phyloP scores from a whole-genome alignment of 2,797 vertebrate species.

The Urosaurus nigricauda region DNA sequence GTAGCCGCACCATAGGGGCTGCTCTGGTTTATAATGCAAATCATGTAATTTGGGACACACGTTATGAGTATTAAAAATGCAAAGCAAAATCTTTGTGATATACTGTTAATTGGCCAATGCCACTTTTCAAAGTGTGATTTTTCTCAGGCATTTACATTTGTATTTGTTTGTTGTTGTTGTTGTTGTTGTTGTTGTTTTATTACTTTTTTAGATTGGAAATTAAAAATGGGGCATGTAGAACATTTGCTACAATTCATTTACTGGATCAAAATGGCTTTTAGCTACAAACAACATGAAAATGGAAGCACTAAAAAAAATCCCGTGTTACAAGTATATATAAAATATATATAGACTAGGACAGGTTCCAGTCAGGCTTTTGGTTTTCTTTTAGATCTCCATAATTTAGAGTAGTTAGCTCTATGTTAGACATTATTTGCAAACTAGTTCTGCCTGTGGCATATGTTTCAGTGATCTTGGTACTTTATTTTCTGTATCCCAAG shows the following conservation, averaged over 20 bases:
- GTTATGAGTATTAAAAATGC: constrained; percentile 77
- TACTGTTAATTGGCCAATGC: constrained; percentile 71
- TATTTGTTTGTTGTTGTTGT: constrained; percentile 42
- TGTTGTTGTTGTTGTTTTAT: constrained; percentile 29
- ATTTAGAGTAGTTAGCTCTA: neutral
- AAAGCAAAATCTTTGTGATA: constrained; percentile 73
- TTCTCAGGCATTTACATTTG: constrained; percentile 72
- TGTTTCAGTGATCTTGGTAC: neutral
- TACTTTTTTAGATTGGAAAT: constrained; percentile 46
- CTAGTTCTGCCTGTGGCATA: neutral
- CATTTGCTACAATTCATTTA: constrained; percentile 59
- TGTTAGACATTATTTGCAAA: neutral
- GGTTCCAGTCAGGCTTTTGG: neutral
- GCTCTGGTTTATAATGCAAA: constrained; percentile 76
- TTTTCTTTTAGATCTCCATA: neutral
- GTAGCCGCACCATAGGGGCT: constrained; percentile 66
- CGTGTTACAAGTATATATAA: neutral
- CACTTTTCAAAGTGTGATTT: constrained; percentile 73
- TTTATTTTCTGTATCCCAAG: neutral
- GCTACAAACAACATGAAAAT: constrained; percentile 50
- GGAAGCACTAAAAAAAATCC: constrained; percentile 39
- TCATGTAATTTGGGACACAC: constrained; percentile 73
- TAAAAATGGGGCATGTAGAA: constrained; percentile 62
- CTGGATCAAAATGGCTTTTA: constrained; percentile 55
- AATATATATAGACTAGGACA: neutral